Evolutionary conservation across 2,888 invertebrate genomes (phyloP), one percentile per base, ranked within the genome.

Genomic region (Dasypolia templi): DNA sequence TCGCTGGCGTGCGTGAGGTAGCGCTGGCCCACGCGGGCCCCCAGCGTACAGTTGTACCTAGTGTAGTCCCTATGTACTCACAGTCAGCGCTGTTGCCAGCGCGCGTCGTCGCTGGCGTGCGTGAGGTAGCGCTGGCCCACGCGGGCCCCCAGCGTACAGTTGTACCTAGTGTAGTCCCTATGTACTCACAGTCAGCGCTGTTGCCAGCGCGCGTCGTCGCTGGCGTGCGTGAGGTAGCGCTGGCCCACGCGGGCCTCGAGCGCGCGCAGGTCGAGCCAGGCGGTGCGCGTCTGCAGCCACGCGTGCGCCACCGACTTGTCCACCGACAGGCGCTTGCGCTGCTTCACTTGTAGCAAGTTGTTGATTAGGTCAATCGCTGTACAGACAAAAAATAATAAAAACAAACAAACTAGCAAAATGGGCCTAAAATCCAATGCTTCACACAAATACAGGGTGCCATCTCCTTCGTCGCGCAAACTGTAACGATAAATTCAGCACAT

Each of bases 301-400:
- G 98, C 97, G 95, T 99, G 99, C 88, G 97, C 97, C 82, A 99
- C 97, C 75, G 99, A 99, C 96, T 99, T 99, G 96, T 99, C 99
- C 72, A 99, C 99, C 0, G 99, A 99, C 91, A 98, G 99, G 39
- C 99, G 97, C 95, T 99, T 99, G 89, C 99, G 97, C 93, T 99
- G 98, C 95, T 99, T 99, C 84, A 99, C 99, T 98, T 99, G 99
- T 79, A 99, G 97, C 89, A 99, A 97, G 96, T 99, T 99, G 96
- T 99, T 99, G 91, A 99, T 99, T 88, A 99, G 97, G 96, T 99
- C 99, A 93, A 99, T 99, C 77, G 99, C 99, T 99, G 96, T 66
- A 42, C 2, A 46, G 6, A 26, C 19, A 51, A 35, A 2, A n/a
- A 12, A 19, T n/a, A 1, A 12, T 49, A 1, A 0, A 11, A 11